Conservation (phyloP, 2,113 vertebrate genomes). For the Otis tarda region DNA sequence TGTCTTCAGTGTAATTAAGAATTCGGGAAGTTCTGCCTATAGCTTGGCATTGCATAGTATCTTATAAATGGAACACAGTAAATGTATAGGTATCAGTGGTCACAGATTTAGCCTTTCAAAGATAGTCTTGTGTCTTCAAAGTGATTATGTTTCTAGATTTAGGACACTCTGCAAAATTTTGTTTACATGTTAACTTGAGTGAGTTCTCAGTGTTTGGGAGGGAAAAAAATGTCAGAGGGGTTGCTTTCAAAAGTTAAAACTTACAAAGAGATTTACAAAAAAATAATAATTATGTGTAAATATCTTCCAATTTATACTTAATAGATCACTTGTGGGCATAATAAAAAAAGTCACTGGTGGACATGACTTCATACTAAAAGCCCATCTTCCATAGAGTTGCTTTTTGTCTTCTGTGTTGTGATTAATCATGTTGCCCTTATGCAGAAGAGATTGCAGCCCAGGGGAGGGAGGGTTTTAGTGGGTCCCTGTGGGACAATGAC, state of each 20-base stretch:
- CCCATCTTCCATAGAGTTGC: neutral
- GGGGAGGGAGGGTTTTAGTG: neutral
- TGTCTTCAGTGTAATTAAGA: neutral
- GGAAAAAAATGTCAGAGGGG: neutral
- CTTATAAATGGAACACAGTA: neutral
- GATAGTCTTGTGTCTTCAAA: neutral
- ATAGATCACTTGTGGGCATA: neutral
- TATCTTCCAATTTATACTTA: neutral
- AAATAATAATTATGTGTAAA: neutral
- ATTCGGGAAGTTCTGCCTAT: neutral
- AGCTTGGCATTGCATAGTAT: neutral
- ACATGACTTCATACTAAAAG: accelerated
- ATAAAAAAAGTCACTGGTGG: neutral
- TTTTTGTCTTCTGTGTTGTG: neutral
- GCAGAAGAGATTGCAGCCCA: neutral
- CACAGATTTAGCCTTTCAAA: neutral
- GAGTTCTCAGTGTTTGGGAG: neutral
- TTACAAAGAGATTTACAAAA: neutral
- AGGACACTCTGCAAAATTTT: neutral
- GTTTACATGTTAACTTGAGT: neutral
- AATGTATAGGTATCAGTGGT: neutral
- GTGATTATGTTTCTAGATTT: neutral
- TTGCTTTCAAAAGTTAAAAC: neutral
- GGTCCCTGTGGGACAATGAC: neutral
- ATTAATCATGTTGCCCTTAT: neutral